Evolutionary conservation across 2,113 vertebrate species (phyloP).

Genomic region (Blennius ocellaris): DNA sequence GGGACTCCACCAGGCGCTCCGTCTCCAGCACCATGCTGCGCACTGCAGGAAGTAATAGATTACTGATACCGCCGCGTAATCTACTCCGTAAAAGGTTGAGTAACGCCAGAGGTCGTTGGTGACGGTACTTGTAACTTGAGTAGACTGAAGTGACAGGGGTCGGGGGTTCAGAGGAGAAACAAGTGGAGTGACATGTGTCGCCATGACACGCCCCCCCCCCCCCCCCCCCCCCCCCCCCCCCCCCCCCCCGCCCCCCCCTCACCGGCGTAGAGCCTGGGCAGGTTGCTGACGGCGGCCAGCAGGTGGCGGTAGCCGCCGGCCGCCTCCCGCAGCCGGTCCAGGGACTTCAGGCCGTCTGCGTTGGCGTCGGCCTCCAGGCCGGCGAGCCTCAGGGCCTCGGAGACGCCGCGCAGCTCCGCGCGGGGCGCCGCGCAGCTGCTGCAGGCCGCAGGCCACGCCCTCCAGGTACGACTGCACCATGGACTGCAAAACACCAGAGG

Average conservation of each 20-base stretch:
- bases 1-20: constrained; percentile 86
- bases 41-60: constrained; percentile 78
- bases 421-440: constrained; percentile 86
- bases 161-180: no score
- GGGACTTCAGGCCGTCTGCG: constrained; percentile 65
- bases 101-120: no score
- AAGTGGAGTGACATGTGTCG: no score
- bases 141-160: no score
- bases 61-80: no score
- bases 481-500: constrained; percentile 78
- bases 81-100: no score
- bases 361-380: constrained; percentile 79
- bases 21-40: constrained; percentile 87
- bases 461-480: constrained; percentile 96
- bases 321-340: constrained; percentile 84
- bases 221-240: constrained; percentile 35
- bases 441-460: constrained; percentile 89
- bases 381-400: constrained; percentile 82
- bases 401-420: constrained; percentile 81
- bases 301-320: constrained; percentile 87
- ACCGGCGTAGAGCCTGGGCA: constrained; percentile 93
- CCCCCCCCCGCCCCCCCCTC: constrained; percentile 56
- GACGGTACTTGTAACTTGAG: no score
- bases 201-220: constrained; percentile 11
- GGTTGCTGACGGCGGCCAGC: constrained; percentile 87